Base-by-base conservation (phyloP, 2,888 invertebrate species). In the Alcis repandata region DNA sequence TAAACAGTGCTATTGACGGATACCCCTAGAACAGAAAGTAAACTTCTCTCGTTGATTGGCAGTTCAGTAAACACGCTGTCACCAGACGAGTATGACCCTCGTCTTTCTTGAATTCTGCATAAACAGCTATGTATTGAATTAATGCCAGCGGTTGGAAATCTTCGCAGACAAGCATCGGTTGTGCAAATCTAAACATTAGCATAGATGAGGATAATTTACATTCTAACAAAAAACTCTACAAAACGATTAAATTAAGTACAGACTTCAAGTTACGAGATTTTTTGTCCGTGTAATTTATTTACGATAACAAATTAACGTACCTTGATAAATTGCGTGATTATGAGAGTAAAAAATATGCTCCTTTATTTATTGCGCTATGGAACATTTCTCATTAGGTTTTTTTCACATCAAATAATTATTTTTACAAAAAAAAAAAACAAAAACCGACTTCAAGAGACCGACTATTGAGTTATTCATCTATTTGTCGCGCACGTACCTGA, bases 1-100 rank as follows among this genome's bases (percentile, higher is more conserved):
- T 68, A 66, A 67, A 70, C 63, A 65, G 38, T 32, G 48, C 56
- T 67, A 53, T 20, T 49, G 67, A 59, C 67, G 63, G 62, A 56
- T 11, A 9, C 10, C 32, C 17, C 32, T 33, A 9, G 48, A 32
- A 48, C 15, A 49, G 46, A 49, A 56, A 38, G 59, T 63, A 70
- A 73, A 73, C 74, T 73, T 76, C 71, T 68, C 56, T 58, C 68
- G 67, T 73, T 62, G 69, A 72, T 66, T 64, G 69, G 62, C 64
- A 69, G 59, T 56, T 13, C 51, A 58, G 51, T 51, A 58, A 59
- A 66, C 59, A 69, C 63, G 63, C 52, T 64, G 61, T 62, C 62
- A 45, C 52, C 51, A 54, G 53, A 59, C 65, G 57, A 63, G 53
- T 64, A 59, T 57, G 54, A 36, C 60, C 53, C 45, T 41, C 52